Conservation (phyloP, 1,140 invertebrate genomes). For the Cyrtorhinus lividipennis region DNA sequence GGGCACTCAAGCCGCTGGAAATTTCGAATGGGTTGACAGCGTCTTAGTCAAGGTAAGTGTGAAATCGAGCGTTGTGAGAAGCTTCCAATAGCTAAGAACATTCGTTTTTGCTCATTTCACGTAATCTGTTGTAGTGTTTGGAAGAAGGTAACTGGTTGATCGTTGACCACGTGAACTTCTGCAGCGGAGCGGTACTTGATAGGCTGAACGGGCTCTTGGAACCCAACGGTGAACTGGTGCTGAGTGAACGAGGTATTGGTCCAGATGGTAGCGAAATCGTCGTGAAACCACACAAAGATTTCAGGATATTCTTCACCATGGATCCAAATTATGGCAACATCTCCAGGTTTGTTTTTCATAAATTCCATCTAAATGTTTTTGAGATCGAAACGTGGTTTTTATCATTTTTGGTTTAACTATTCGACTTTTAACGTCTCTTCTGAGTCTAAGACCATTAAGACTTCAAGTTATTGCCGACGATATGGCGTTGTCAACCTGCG, state of each 20-base stretch:
- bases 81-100: no score
- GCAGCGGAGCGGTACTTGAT: constrained; percentile 91
- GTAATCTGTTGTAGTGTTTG: no score
- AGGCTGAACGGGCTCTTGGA: constrained; percentile 90
- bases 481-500: no score
- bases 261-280: constrained; percentile 50
- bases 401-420: no score
- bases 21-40: constrained; percentile 97
- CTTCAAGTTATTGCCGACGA: no score
- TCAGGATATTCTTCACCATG: constrained; percentile 88
- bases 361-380: no score
- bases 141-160: constrained; percentile 78
- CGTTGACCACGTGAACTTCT: constrained; percentile 94
- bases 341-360: no score
- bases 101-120: no score
- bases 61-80: no score
- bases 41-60: constrained; percentile 67
- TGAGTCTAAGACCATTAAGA: no score
- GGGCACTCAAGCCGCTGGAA: constrained; percentile 38
- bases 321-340: constrained; percentile 90
- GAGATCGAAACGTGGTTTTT: constrained; percentile 1
- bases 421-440: constrained; percentile 1
- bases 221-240: constrained; percentile 70
- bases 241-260: constrained; percentile 81
- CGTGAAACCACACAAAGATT: constrained; percentile 76